Evolutionary conservation across 2,888 invertebrate species (phyloP), one percentile per base, ranked within the genome.

Genomic region (Thecocarcelia acutangulata): DNA sequence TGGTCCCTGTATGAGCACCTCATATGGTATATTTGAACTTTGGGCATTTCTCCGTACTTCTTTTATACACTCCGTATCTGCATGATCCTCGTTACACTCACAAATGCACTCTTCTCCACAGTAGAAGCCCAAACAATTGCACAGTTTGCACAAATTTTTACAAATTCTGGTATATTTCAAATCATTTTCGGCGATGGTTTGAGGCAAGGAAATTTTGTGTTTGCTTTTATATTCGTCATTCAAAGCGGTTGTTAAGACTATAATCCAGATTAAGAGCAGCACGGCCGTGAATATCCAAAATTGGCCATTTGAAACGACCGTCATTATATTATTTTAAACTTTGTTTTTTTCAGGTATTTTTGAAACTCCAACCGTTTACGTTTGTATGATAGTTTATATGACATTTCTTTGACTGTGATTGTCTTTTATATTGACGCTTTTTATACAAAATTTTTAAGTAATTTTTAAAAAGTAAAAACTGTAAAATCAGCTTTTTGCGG

Each of bases 41-140:
- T 86, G 85, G 0, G 90, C 90, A 50, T 87, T 88, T 0, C 63
- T 77, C 79, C 90, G 90, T 86, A 91, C 90, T 2, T 86, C 84
- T 28, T 85, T 85, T 9, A 91, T 87, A 58, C 91, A 91, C 50
- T 89, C 86, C 28, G 88, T 89, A 46, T 90, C 89, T 2, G 87
- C 85, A 33, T 48, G 44, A 40, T 81, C 85, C n/a, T 88, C 86
- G 80, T 89, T 89, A 61, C 90, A 91, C 81, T 91, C 91, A 70
- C 91, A 91, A 37, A 91, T 89, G 68, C 91, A 91, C 77, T 91
- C 91, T 75, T 91, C 91, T 3, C 91, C 91, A 44, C 91, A 91
- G 80, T 90, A 91, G 85, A 91, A 91, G 28, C 88, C 91, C 63
- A 89, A 80, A 64, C 91, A 91, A 17, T 88, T 88, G 56, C 91